Evolutionary conservation across 2,888 invertebrate genomes (phyloP).

Genomic region (Nesidiocoris tenuis): DNA sequence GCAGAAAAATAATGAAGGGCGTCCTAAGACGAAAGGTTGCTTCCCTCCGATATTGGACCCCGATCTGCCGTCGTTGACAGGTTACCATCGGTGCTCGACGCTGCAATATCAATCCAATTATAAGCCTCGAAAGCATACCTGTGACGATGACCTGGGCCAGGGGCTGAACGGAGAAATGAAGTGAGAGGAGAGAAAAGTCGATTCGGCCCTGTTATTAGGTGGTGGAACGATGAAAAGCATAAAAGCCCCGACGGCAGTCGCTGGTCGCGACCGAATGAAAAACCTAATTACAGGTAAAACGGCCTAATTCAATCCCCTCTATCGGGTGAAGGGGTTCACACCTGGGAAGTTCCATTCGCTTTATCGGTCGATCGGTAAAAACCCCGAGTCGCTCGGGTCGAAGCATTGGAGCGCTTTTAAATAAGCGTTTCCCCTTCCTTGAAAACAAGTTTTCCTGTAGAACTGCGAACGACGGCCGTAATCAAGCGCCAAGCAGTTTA

Average conservation of each 20-base stretch:
- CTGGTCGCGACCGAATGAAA: slow-evolving; percentile 2
- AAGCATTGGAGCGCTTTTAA: not conserved
- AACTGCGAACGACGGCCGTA: no score
- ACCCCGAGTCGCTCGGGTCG: not conserved
- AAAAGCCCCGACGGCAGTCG: slow-evolving; percentile 1
- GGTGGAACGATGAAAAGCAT: slow-evolving; percentile 14
- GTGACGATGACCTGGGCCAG: not conserved
- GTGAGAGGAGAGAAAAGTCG: not conserved
- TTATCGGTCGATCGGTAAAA: not conserved
- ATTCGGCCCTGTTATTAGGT: slow-evolving; percentile 10
- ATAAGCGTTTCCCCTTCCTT: not conserved
- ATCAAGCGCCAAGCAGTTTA: no score
- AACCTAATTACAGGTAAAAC: slow-evolving; percentile 19
- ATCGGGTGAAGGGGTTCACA: not conserved
- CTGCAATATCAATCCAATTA: not conserved
- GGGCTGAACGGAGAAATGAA: not conserved
- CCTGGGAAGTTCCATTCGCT: slow-evolving; percentile 11
- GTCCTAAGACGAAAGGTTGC: no score
- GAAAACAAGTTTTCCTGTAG: no score
- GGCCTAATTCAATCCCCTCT: slow-evolving; percentile 16
- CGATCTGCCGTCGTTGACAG: not conserved
- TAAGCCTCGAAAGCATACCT: not conserved
- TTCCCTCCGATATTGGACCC: not conserved
- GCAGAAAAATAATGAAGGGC: no score
- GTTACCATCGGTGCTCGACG: not conserved